Base-by-base conservation (phyloP, 2,888 invertebrate genomes). In the Dinocampus coccinellae region DNA sequence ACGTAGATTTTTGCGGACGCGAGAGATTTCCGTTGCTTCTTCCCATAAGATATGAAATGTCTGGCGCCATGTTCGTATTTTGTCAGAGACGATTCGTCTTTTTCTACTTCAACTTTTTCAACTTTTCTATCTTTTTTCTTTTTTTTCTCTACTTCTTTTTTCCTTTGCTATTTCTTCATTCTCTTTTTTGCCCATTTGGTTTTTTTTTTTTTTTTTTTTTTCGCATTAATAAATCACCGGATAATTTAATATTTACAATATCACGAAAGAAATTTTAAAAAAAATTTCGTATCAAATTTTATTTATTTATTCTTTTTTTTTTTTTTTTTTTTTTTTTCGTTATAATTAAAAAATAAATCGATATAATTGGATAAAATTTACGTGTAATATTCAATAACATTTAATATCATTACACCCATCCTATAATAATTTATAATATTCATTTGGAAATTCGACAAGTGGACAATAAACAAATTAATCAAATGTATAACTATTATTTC, bases 401-500 rank as follows among this genome's bases (percentile, higher is more conserved):
- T 55, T 24, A 16, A 63, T 26, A 22, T 16, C n/a, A n/a, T n/a
- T n/a, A n/a, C n/a, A n/a, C n/a, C n/a, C n/a, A n/a, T n/a, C n/a
- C n/a, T n/a, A n/a, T n/a, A n/a, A 11, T 60, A 58, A 34, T 53
- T 62, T 42, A 33, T 55, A 33, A 39, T 33, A 53, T 36, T 47
- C 13, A 16, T 53, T 39, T 47, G 55, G 73, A 76, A 76, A 73
- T 75, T 72, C n/a, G 72, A 77, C 73, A 67, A 74, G 62, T 70
- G 70, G 63, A 60, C 69, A 65, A 76, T 73, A 75, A 70, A 70
- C 70, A 60, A 70, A 70, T 70, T 70, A 47, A 70, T 65, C 36
- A 70, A 26, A 26, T n/a, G 36, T 16, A n/a, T n/a, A 16, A 47
- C 39, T 39, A 11, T 7, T 47, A n/a, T 47, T 29, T n/a, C 3